These are phyloP conservation scores for Sarcoramphus papa DNA, from an alignment of 2,797 vertebrate species.

Conservation along the genomic window DNA sequence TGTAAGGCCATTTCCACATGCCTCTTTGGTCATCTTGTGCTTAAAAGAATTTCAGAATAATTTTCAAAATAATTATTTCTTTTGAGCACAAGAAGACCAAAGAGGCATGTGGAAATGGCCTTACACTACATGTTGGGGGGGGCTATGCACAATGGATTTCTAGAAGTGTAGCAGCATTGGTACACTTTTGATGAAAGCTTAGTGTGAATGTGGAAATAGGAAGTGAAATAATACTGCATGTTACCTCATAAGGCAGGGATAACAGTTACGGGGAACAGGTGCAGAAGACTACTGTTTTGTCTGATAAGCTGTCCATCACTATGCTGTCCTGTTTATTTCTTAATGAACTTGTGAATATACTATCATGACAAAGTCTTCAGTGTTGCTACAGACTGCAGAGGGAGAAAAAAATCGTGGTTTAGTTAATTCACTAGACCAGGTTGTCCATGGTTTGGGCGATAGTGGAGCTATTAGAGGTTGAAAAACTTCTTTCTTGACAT, in stretches of 20 bases:
- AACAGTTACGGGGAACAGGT: not conserved
- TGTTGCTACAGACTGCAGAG: not conserved
- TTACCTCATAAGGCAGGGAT: not conserved
- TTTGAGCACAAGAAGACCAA: not conserved
- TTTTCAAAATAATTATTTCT: too few relatives aligned
- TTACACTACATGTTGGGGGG: not conserved
- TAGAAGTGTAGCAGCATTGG: not conserved
- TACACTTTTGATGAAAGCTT: not conserved
- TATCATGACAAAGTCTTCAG: not conserved
- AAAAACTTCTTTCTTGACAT: not conserved
- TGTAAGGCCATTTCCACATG: not conserved
- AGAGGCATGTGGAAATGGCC: not conserved
- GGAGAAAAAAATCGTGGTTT: not conserved
- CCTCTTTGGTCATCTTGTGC: not conserved
- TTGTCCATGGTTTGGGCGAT: not conserved
- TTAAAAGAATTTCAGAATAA: not conserved
- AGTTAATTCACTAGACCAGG: not conserved
- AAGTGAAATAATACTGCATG: not conserved
- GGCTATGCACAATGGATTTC: not conserved
- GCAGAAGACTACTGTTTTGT: not conserved
- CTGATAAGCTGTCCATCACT: not conserved
- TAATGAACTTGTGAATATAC: not conserved
- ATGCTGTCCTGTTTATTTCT: not conserved
- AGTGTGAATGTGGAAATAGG: not conserved
- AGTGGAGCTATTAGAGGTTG: not conserved